Evolutionary conservation across 2,797 vertebrate species (phyloP).

Genomic region (Acrocephalus scirpaceus): DNA sequence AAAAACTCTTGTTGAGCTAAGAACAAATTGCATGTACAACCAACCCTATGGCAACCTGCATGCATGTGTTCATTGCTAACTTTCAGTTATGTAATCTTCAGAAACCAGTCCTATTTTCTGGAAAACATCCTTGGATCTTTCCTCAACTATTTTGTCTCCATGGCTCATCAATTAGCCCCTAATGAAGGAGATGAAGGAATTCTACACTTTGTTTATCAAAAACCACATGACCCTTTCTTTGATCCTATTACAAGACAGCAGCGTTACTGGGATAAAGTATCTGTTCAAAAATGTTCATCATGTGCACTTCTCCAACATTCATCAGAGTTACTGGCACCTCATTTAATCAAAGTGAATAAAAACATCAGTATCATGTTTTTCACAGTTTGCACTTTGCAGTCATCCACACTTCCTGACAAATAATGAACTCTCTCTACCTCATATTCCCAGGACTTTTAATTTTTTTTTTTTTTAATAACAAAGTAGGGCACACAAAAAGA

Average conservation of each 20-base stretch:
- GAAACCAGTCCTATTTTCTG: rapidly evolving
- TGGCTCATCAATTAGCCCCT: neutral
- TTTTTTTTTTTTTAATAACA: neutral
- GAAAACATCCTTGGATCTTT: neutral
- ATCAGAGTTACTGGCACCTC: neutral
- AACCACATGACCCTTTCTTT: neutral
- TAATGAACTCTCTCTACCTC: neutral
- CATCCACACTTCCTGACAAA: neutral
- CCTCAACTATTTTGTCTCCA: neutral
- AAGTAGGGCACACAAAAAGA: neutral
- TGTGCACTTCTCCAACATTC: neutral
- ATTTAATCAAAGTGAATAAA: neutral
- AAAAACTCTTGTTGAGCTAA: neutral
- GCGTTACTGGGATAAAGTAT: neutral
- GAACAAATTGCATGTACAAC: neutral
- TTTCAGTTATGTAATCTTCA: neutral
- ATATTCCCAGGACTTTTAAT: neutral
- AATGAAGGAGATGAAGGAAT: neutral
- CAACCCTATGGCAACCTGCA: neutral
- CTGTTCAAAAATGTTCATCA: neutral
- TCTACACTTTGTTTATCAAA: neutral
- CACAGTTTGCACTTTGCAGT: neutral
- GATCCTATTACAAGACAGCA: neutral
- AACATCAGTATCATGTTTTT: neutral
- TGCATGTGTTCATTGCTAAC: neutral